A percentile compares a stretch with the other conserved stretches of the same genome.
These are phyloP conservation scores for Torymus aiolomorphi DNA, from an alignment of 2,888 invertebrate genomes.

Conservation along the genomic window DNA sequence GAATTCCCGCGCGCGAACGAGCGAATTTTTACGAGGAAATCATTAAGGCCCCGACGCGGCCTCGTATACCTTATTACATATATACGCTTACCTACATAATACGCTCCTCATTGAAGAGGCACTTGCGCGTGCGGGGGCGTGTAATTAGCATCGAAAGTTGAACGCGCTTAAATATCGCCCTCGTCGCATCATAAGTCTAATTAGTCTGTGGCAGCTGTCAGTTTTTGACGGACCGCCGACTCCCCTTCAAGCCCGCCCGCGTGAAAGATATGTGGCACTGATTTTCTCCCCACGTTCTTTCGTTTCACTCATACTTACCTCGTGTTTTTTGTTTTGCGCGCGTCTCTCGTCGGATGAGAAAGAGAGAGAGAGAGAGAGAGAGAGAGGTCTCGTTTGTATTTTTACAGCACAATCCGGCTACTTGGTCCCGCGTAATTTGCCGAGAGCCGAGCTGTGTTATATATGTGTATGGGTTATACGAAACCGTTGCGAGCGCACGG, in stretches of 20 bases:
- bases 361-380: no score
- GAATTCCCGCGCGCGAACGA: neutral
- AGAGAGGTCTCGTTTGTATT: conserved; percentile 1
- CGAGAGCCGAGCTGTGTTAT: neutral
- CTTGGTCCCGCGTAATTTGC: conserved; percentile 23
- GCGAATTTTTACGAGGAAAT: conserved; percentile 26
- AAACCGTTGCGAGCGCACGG: neutral
- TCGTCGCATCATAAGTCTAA: neutral
- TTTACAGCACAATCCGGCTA: conserved; percentile 33
- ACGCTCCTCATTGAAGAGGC: neutral
- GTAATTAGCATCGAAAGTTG: neutral
- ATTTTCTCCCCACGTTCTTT: neutral
- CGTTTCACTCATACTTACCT: neutral
- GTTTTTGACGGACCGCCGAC: neutral
- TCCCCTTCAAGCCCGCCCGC: no score
- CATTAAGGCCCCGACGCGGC: neutral
- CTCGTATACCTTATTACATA: no score
- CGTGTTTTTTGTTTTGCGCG: no score
- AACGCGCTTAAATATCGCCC: neutral
- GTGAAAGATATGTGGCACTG: neutral
- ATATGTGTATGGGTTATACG: conserved; percentile 13
- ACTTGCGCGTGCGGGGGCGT: neutral
- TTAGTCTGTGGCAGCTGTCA: conserved; percentile 4
- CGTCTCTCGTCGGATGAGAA: no score
- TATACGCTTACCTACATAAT: no score